Evolutionary conservation across 2,888 invertebrate genomes (phyloP).

Genomic region (Chrysolina haemoptera): DNA sequence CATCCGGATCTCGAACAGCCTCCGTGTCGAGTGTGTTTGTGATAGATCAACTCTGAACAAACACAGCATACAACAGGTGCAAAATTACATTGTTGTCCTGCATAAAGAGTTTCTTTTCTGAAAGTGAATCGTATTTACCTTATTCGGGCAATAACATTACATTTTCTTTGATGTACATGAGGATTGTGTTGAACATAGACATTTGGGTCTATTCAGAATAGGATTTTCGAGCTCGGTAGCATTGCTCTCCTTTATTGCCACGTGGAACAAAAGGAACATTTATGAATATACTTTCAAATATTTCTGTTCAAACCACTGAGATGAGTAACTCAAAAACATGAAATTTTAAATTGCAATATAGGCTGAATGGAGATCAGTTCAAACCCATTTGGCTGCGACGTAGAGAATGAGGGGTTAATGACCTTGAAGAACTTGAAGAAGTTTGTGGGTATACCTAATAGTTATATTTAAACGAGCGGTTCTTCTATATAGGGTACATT

Average conservation of each 20-base stretch:
- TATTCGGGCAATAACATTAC: neutral
- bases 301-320: too few species aligned
- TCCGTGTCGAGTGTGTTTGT: neutral
- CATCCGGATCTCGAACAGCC: neutral
- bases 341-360: too few species aligned
- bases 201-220: neutral
- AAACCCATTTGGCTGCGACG: too few species aligned
- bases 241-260: neutral
- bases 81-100: constrained; percentile 15
- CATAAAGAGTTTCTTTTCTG: neutral
- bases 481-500: too few species aligned
- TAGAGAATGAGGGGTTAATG: too few species aligned
- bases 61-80: constrained; percentile 19
- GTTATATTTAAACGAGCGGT: too few species aligned
- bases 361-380: too few species aligned
- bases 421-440: too few species aligned
- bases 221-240: neutral
- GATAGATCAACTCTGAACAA: constrained; percentile 1
- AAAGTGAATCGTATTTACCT: neutral
- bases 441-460: too few species aligned
- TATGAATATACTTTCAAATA: too few species aligned
- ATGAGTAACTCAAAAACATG: too few species aligned
- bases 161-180: constrained; percentile 13
- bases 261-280: too few species aligned
- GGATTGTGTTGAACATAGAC: neutral